phyloP scores from a whole-genome alignment of 2,888 invertebrate genomes.

The Clanis bilineata region DNA sequence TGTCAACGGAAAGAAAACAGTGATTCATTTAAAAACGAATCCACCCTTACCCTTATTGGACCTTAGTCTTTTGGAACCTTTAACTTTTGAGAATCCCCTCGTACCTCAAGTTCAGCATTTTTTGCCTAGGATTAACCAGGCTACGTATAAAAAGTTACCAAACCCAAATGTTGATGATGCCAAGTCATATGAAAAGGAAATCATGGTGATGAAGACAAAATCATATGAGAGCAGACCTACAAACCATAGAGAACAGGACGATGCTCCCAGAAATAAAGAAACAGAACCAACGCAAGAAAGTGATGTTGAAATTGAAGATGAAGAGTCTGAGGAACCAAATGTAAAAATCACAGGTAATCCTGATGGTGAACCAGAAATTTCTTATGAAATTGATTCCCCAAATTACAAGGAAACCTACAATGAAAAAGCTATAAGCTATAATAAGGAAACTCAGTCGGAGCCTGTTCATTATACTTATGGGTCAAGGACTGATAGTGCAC shows the following conservation, averaged over 20 bases:
- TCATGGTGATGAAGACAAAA: slow-evolving; percentile 54
- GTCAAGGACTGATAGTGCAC: slow-evolving; percentile 54
- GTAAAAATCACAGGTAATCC: slow-evolving; percentile 45
- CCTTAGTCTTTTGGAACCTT: slow-evolving; percentile 66
- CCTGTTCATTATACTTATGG: slow-evolving; percentile 61
- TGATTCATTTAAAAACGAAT: slow-evolving; percentile 59
- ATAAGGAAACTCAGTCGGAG: slow-evolving; percentile 61
- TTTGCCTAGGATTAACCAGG: slow-evolving; percentile 63
- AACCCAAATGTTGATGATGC: slow-evolving; percentile 40
- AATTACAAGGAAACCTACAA: slow-evolving; percentile 67
- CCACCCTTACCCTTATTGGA: slow-evolving; percentile 65
- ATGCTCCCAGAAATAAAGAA: slow-evolving; percentile 48
- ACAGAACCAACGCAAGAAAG: slow-evolving; percentile 43
- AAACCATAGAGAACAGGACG: slow-evolving; percentile 48
- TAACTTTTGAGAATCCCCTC: slow-evolving; percentile 70
- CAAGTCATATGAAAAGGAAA: slow-evolving; percentile 58
- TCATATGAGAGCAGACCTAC: slow-evolving; percentile 49
- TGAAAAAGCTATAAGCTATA: slow-evolving; percentile 65
- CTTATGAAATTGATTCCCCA: slow-evolving; percentile 67
- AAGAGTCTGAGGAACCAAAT: slow-evolving; percentile 43
- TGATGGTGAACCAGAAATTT: slow-evolving; percentile 57
- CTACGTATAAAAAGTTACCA: slow-evolving; percentile 60
- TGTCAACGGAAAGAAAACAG: slow-evolving; percentile 62
- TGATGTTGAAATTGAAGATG: slow-evolving; percentile 42
- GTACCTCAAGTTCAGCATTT: slow-evolving; percentile 77